Base-by-base conservation (phyloP, 1,140 invertebrate genomes). In the Tribolium madens region DNA sequence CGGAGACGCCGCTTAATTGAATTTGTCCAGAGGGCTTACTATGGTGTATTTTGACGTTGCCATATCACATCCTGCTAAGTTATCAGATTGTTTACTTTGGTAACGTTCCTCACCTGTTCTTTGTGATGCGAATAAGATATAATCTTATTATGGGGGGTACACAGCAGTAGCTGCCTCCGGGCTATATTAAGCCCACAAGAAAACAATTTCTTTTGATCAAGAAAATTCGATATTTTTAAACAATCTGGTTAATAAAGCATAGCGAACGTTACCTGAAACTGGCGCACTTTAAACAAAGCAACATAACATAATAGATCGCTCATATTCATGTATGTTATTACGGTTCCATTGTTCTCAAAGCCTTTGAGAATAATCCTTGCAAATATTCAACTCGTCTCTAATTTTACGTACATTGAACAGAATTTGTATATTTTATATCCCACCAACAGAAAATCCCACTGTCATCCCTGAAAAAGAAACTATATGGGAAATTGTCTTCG, bases 121-220 rank as follows among this genome's bases (percentile, higher is more conserved):
- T 64, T 64, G 57, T 64, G 57, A 64, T 64, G 57, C 26, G 57
- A 64, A 64, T 64, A 64, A 64, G 57, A 64, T 64, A 64, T 64
- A 64, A 64, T 64, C 57, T 64, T 64, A 42, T 64, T 64, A 64
- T 64, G 57, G 36, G 31, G 57, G 21, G 31, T n/a, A 42, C 14
- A 64, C 26, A 64, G 21, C 18, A n/a, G 53, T 60, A 60, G 53
- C 12, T 64, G 2, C 57, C 57, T 64, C 26, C n/a, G 12, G 26
- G 57, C 21, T 33, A 64, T 64, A 64, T 64, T 64, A 64, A 64
- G 12, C 57, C 26, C 12, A 64, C 57, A 64, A 64, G 57, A 64
- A 64, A 64, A 64, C 57, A 64, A 64, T n/a, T 64, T 64, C 57
- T 64, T 64, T 64, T 64, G 57, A 64, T 64, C 57, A 33, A 9